phyloP scores from a whole-genome alignment of 2,113 vertebrate genomes.

The Choloepus hoffmanni region DNA sequence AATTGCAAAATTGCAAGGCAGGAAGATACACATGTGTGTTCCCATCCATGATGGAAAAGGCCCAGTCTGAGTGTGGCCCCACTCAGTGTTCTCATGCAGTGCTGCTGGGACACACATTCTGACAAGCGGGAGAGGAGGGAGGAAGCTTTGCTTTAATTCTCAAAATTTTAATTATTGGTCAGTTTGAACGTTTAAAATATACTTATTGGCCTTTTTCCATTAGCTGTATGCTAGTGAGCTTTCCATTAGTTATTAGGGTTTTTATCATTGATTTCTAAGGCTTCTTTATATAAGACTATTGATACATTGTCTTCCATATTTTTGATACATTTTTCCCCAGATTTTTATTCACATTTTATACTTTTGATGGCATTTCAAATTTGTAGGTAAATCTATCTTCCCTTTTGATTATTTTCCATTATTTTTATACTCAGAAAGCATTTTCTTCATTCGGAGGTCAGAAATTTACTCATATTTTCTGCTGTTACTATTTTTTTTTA shows the following conservation, averaged over 20 bases:
- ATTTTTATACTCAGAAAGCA: neutral
- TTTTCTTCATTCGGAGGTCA: neutral
- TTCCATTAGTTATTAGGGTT: neutral
- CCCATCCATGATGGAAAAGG: no score
- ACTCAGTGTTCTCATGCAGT: rapidly evolving
- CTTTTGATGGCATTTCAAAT: neutral
- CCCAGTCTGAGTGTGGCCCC: neutral
- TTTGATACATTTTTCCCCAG: neutral
- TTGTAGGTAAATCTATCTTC: neutral
- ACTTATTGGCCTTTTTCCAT: neutral
- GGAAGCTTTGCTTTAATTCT: neutral
- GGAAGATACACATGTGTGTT: neutral
- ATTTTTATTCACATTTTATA: neutral
- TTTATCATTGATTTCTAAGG: neutral
- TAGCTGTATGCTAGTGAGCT: neutral
- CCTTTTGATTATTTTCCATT: neutral
- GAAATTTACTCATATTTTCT: neutral
- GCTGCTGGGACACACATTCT: neutral
- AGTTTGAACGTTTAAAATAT: neutral
- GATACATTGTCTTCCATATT: neutral
- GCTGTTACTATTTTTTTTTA: neutral
- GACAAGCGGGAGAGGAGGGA: neutral
- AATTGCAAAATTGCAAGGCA: neutral
- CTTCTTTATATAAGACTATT: neutral
- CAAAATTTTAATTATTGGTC: neutral